Evolutionary conservation across 2,113 vertebrate genomes (phyloP).

Genomic region (Odontophorus gujanensis): DNA sequence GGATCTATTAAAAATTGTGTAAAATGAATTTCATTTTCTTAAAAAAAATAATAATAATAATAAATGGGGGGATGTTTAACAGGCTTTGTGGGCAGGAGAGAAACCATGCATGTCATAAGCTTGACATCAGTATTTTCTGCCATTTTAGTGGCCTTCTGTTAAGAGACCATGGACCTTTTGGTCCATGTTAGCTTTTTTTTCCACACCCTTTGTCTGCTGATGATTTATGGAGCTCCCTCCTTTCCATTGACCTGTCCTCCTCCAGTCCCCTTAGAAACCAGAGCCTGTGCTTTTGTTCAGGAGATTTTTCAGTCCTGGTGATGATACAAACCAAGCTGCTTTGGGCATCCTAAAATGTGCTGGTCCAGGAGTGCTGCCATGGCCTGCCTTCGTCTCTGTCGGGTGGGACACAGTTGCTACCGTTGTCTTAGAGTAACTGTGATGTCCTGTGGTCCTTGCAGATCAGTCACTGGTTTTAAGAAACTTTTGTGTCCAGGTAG

Average conservation of each 20-base stretch:
- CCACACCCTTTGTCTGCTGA: neutral
- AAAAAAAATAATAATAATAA: neutral
- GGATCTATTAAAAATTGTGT: neutral
- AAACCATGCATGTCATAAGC: neutral
- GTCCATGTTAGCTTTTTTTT: neutral
- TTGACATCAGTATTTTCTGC: neutral
- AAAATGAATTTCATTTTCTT: neutral
- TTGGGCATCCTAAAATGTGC: neutral
- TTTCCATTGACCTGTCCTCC: neutral
- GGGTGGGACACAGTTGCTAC: neutral
- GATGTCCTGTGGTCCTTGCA: neutral
- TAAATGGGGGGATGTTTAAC: neutral
- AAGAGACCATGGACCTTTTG: neutral
- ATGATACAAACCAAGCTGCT: neutral
- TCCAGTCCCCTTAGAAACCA: neutral
- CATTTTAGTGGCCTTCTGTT: neutral
- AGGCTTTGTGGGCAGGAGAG: neutral
- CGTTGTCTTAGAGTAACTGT: accelerated
- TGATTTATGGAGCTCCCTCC: neutral
- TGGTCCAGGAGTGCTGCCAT: neutral
- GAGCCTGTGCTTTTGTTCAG: neutral
- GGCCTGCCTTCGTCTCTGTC: neutral
- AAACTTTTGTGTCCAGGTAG: neutral
- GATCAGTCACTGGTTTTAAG: neutral
- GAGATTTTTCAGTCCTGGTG: neutral